Percentiles rank a stretch among this genome's conserved stretches.
Conservation (phyloP, 2,888 invertebrate species). For the Hyposoter didymator region DNA sequence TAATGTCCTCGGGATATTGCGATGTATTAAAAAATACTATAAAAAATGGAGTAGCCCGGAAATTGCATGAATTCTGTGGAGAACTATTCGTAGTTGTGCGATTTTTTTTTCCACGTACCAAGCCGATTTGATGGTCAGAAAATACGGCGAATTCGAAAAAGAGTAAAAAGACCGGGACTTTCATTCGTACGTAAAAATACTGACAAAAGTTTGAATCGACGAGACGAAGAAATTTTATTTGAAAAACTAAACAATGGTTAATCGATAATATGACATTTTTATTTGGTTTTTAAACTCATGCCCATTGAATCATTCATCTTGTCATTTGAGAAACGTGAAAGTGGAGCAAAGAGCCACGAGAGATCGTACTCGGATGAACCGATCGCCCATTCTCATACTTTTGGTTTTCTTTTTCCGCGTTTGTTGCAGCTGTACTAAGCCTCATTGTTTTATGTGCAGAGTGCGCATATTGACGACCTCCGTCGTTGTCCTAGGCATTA, state of each 20-base stretch:
- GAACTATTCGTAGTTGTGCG: too few species aligned
- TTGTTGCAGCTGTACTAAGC: conserved; percentile 84
- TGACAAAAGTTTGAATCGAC: not conserved
- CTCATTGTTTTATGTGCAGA: conserved; percentile 87
- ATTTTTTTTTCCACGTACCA: too few species aligned
- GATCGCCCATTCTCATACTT: conserved; percentile 77
- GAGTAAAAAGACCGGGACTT: not conserved
- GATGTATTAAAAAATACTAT: not conserved
- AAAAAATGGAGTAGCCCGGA: too few species aligned
- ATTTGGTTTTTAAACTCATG: conserved; percentile 59
- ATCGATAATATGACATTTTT: conserved; percentile 19
- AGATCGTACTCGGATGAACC: conserved; percentile 69
- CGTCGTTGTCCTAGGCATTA: conserved; percentile 91
- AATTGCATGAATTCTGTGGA: too few species aligned
- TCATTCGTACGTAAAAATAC: not conserved
- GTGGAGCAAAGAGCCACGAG: conserved; percentile 45
- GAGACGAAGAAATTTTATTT: not conserved
- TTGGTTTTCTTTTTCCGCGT: conserved; percentile 79
- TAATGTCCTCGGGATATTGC: not conserved
- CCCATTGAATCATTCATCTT: conserved; percentile 63
- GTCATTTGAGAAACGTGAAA: conserved; percentile 56
- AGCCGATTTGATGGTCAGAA: too few species aligned
- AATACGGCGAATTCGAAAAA: too few species aligned
- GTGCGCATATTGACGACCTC: conserved; percentile 94
- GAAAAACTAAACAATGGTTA: not conserved